Evolutionary conservation across 2,797 vertebrate genomes (phyloP).

Genomic region (Tenualosa ilisha): DNA sequence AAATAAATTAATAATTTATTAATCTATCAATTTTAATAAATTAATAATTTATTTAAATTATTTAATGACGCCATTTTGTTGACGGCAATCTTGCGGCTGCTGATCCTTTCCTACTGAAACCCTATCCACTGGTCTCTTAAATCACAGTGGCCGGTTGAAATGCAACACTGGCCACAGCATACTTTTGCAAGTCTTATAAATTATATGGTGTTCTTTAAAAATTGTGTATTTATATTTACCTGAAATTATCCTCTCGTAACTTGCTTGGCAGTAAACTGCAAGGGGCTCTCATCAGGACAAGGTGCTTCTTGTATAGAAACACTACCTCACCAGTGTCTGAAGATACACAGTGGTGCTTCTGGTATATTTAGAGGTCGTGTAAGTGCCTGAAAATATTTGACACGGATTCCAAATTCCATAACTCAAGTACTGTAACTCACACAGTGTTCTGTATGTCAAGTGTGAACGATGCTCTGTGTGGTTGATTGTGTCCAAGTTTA

Average conservation of each 20-base stretch:
- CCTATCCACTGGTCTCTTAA: conserved; percentile 10
- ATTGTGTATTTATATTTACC: background rate
- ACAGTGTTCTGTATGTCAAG: background rate
- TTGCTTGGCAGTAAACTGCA: background rate
- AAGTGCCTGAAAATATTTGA: background rate
- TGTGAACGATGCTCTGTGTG: background rate
- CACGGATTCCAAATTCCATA: background rate
- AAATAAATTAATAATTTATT: no score
- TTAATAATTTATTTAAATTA: background rate
- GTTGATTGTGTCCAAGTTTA: background rate
- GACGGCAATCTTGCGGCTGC: background rate
- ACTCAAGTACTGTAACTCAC: background rate
- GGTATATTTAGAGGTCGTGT: background rate
- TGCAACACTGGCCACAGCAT: background rate
- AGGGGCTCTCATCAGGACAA: background rate
- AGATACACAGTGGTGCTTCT: conserved; percentile 1
- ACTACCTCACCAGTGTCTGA: background rate
- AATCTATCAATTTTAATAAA: no score
- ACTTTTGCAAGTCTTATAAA: conserved; percentile 14
- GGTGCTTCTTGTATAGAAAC: conserved; percentile 11
- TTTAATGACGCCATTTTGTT: background rate
- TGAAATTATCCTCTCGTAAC: background rate
- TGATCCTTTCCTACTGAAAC: background rate
- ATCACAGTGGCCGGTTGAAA: background rate
- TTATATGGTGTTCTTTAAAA: background rate